phyloP scores from a whole-genome alignment of 1,140 invertebrate genomes.

The Leptopilina boulardi region DNA sequence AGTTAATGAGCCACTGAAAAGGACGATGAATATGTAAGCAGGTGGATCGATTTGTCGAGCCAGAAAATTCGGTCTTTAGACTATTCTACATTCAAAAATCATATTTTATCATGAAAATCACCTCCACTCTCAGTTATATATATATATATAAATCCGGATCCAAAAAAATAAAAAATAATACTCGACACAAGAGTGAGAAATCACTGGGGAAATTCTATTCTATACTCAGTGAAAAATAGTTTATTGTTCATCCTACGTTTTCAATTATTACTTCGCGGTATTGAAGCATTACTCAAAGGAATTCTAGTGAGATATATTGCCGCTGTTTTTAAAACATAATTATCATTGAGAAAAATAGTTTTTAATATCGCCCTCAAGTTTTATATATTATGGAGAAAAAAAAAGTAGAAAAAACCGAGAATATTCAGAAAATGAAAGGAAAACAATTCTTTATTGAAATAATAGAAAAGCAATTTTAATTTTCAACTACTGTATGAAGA shows the following conservation, averaged over 20 bases:
- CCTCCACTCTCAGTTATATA: no score
- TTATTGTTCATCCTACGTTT: conserved; percentile 17
- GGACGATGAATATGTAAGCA: conserved; percentile 35
- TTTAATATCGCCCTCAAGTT: neutral
- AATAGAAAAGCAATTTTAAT: no score
- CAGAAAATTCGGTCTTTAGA: conserved; percentile 40
- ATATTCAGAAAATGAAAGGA: neutral
- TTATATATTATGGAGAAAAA: neutral
- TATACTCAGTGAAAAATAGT: conserved; percentile 3
- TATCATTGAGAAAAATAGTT: conserved; percentile 3
- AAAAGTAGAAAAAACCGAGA: neutral
- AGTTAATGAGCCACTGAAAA: conserved; percentile 47
- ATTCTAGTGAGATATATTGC: neutral
- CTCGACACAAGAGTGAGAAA: neutral
- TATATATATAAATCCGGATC: no score
- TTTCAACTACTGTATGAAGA: no score
- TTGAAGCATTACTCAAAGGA: conserved; percentile 12
- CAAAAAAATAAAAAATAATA: neutral
- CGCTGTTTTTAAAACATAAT: conserved; percentile 11
- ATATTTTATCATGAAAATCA: no score
- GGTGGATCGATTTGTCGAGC: conserved; percentile 45
- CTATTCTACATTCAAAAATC: no score
- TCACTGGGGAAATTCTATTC: conserved; percentile 9
- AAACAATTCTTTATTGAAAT: no score
- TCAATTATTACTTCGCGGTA: conserved; percentile 5